Conservation (phyloP, 2,888 invertebrate genomes). For the Polylopha cassiicola region DNA sequence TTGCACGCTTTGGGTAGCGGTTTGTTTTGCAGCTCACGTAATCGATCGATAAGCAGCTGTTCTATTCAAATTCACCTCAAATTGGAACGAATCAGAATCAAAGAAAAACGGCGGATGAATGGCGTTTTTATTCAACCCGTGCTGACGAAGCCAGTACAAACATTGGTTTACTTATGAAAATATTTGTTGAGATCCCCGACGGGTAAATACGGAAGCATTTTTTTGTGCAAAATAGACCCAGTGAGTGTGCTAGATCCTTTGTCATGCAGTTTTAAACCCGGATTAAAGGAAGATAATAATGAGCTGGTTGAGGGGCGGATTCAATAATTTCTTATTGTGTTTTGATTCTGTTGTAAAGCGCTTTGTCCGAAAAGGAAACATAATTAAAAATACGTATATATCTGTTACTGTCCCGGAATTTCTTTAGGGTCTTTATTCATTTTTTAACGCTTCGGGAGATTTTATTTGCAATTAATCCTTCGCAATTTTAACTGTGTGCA, state of each 20-base stretch:
- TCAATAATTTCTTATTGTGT: slow-evolving; percentile 33
- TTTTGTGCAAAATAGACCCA: slow-evolving; percentile 52
- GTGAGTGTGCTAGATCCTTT: slow-evolving; percentile 55
- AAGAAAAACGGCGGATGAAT: slow-evolving; percentile 59
- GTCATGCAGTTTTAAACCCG: slow-evolving; percentile 65
- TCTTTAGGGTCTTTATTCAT: no score
- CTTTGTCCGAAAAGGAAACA: slow-evolving; percentile 14
- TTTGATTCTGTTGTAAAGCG: slow-evolving; percentile 1
- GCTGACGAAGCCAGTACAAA: slow-evolving; percentile 66
- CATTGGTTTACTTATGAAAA: slow-evolving; percentile 75
- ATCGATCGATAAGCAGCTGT: slow-evolving; percentile 34
- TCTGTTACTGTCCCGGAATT: not conserved
- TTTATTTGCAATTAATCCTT: slow-evolving; percentile 6
- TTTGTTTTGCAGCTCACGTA: not conserved
- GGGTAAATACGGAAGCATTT: slow-evolving; percentile 52
- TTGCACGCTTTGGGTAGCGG: slow-evolving; percentile 1
- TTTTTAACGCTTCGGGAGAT: no score
- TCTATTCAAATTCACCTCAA: slow-evolving; percentile 56
- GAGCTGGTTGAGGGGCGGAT: slow-evolving; percentile 41
- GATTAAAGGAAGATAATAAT: slow-evolving; percentile 70
- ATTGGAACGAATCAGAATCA: slow-evolving; percentile 48
- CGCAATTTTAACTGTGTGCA: slow-evolving; percentile 10
- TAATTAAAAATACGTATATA: slow-evolving; percentile 7
- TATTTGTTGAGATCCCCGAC: slow-evolving; percentile 67
- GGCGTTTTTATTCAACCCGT: slow-evolving; percentile 60